Base-by-base conservation (phyloP, 1,140 invertebrate genomes). In the Drosophila lacteicornis region DNA sequence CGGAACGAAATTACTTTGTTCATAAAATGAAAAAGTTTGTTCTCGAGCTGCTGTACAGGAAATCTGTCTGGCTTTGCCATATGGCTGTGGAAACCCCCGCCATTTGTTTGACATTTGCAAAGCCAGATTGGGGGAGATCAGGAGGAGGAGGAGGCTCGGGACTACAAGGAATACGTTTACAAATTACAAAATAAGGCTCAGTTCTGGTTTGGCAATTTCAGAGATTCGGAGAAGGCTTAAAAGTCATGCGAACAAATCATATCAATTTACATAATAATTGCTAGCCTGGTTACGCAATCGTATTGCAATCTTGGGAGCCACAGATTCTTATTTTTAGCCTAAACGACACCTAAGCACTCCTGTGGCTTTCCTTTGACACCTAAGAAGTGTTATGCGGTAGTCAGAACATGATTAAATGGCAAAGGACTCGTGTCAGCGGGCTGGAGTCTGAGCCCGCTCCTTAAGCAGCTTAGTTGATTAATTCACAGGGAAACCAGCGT, bases 1-100 rank as follows among this genome's bases (percentile, higher is more conserved):
- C 68, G 49, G 70, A 70, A 75, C 63, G 53, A 68, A 88, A 84
- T 84, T 79, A 67, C 75, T 55, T 76, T 75, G 25, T 80, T 88
- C 69, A 69, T 61, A 46, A 74, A 74, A 66, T 47, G 45, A n/a
- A 77, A 82, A 87, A 87, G 49, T 84, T 87, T 87, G 47, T 51
- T 82, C 51, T 22, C 15, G 43, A 45, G 67, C 53, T 75, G 73
- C 33, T 75, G 42, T 19, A 12, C 61, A 43, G 53, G 75, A 57
- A 76, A 66, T 75, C 47, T 51, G 53, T 40, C 63, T 73, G 80
- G 58, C 47, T 76, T 60, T 22, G 42, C 59, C 83, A 86, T 87
- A 86, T 86, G 82, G 70, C 61, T 25, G 49, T 43, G 49, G 61
- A 56, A 36, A 36, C 43, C 58, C 45, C 67, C 67, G 33, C 9